Evolutionary conservation across 2,797 vertebrate species (phyloP).

Genomic region (Enoplosus armatus): DNA sequence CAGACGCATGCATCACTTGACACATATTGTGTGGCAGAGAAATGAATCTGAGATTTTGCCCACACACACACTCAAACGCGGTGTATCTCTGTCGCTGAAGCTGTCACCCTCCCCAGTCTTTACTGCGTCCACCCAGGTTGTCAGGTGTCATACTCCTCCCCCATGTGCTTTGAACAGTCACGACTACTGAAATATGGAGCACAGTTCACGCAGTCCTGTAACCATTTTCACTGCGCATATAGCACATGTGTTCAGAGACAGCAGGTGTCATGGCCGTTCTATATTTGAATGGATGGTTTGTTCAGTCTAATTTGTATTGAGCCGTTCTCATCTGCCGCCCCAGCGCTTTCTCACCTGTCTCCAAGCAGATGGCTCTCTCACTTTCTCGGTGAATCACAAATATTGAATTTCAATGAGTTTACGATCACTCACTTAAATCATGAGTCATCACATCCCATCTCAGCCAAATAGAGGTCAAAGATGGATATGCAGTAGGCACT

Average conservation of each 20-base stretch:
- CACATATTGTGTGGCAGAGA: slow-evolving; percentile 28
- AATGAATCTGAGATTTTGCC: slow-evolving; percentile 8
- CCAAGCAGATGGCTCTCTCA: slow-evolving; percentile 55
- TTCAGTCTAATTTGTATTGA: slow-evolving; percentile 46
- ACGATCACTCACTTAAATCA: slow-evolving; percentile 49
- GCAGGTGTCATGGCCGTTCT: slow-evolving; percentile 22
- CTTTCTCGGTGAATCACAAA: slow-evolving; percentile 48
- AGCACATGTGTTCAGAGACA: slow-evolving; percentile 7
- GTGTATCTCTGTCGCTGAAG: slow-evolving; percentile 3
- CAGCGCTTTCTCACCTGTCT: slow-evolving; percentile 4
- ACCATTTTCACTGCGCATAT: background rate
- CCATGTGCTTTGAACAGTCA: slow-evolving; percentile 16
- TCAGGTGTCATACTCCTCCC: slow-evolving; percentile 28
- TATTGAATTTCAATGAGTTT: slow-evolving; percentile 67
- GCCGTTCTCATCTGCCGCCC: slow-evolving; percentile 18
- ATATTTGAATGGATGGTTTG: slow-evolving; percentile 38
- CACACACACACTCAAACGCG: background rate
- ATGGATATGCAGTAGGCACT: slow-evolving; percentile 47
- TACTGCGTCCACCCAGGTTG: slow-evolving; percentile 1
- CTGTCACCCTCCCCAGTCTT: slow-evolving; percentile 19
- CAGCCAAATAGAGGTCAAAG: slow-evolving; percentile 48
- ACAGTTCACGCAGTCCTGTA: slow-evolving; percentile 6
- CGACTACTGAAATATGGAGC: background rate
- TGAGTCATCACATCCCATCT: slow-evolving; percentile 56
- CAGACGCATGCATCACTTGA: slow-evolving; percentile 18